Evolutionary conservation across 2,113 vertebrate species (phyloP), one percentile per base, ranked within the genome.

Genomic region (Bubo scandiacus): DNA sequence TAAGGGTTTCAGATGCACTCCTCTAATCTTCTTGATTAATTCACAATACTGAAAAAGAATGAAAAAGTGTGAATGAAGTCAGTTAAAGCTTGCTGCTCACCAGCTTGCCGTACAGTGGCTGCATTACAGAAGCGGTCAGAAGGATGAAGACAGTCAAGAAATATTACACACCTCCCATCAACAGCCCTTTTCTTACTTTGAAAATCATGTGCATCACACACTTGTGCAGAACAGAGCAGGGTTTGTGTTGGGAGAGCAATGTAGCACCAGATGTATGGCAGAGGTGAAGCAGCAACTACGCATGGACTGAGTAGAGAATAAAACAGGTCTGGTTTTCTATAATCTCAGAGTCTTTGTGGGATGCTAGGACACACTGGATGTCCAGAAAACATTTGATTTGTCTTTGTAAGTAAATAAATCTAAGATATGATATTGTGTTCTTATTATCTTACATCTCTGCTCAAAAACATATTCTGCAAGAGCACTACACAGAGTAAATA

Each of bases 401-500:
- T 43, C 66, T 97, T 68, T 89, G 43, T 72, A 95, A 93, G 84
- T 65, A 97, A 96, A 92, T 86, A 94, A 95, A 93, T 94, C 79
- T 86, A 79, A 81, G 70, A 70, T 91, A 86, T 20, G 68, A 71
- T 94, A 89, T 45, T 82, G 63, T 82, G 63, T 77, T 96, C 75
- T 93, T 96, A 88, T 84, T 95, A 96, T 93, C 95, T 97, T 85
- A 91, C 71, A 94, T 94, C 91, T 95, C 87, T 94, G 45, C 84
- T 94, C 85, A 94, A 95, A 96, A 92, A 42, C 82, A 62, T 82
- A 92, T 88, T 94, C 95, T 89, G 71, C 70, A 92, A 88, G 70
- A 91, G 87, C 70, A 81, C 68, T 89, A 90, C 70, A 90, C 12
- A 65, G 75, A 94, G 92, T 92, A 94, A 96, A 96, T 94, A 97